Conservation (phyloP, 2,113 vertebrate genomes). For the Lipophrys pholis region DNA sequence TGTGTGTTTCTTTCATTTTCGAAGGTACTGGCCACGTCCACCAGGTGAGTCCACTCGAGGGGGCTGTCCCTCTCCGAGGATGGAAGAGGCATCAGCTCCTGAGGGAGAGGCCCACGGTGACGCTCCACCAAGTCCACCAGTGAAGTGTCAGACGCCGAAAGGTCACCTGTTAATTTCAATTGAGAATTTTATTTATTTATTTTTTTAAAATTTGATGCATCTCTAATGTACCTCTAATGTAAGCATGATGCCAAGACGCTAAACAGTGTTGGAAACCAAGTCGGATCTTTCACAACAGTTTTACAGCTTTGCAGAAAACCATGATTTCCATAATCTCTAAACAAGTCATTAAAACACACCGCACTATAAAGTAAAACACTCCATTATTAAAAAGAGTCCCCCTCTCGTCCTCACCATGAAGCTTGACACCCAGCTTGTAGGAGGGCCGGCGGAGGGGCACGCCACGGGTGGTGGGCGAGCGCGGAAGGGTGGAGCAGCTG, state of each 20-base stretch:
- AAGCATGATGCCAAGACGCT: neutral
- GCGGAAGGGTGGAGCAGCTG: slow-evolving; percentile 92
- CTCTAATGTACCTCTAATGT: neutral
- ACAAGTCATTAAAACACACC: neutral
- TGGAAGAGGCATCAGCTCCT: slow-evolving; percentile 96
- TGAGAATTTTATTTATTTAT: too few relatives aligned
- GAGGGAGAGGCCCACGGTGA: slow-evolving; percentile 89
- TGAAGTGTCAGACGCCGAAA: slow-evolving; percentile 97
- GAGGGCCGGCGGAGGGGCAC: slow-evolving; percentile 93
- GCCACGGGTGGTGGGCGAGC: slow-evolving; percentile 93
- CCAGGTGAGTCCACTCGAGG: slow-evolving; percentile 96
- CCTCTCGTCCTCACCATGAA: slow-evolving; percentile 86
- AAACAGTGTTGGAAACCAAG: neutral
- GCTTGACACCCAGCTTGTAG: slow-evolving; percentile 94
- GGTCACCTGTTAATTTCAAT: slow-evolving; percentile 85
- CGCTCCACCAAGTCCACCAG: slow-evolving; percentile 96
- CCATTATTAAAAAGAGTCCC: neutral
- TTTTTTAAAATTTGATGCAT: too few relatives aligned
- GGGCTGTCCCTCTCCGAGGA: slow-evolving; percentile 85
- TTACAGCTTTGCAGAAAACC: neutral
- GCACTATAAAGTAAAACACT: neutral
- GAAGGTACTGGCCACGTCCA: slow-evolving; percentile 97
- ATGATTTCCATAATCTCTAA: neutral
- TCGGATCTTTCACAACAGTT: neutral
- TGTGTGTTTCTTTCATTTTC: slow-evolving; percentile 87